Conservation (phyloP, 2,888 invertebrate species). For the Zaprionus bogoriensis region DNA sequence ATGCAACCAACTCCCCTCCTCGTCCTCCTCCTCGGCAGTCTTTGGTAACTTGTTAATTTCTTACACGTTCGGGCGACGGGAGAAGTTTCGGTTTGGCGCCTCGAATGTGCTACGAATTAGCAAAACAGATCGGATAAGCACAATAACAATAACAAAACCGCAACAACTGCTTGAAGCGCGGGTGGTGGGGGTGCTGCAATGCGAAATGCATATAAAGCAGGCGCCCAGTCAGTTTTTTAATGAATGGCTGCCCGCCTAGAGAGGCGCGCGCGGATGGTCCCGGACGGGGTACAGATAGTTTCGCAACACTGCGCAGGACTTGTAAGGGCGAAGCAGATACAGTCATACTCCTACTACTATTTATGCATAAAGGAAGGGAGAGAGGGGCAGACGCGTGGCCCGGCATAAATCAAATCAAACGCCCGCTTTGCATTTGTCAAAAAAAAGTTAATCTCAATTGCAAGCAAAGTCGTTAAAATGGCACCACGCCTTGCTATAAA, state of each 20-base stretch:
- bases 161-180: slow-evolving; percentile 29
- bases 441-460: slow-evolving; percentile 10
- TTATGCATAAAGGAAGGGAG: slow-evolving; percentile 17
- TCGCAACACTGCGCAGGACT: no score
- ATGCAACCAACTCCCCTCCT: not conserved
- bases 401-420: slow-evolving; percentile 55
- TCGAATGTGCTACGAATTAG: slow-evolving; percentile 77
- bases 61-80: slow-evolving; percentile 57
- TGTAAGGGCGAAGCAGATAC: not conserved
- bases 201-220: slow-evolving; percentile 62
- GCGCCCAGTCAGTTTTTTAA: slow-evolving; percentile 63
- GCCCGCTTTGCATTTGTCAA: slow-evolving; percentile 58
- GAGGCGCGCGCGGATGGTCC: not conserved
- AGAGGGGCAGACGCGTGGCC: not conserved
- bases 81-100: slow-evolving; percentile 69
- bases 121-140: slow-evolving; percentile 80
- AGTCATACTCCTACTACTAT: no score
- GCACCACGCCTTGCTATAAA: slow-evolving; percentile 59
- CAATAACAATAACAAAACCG: slow-evolving; percentile 26
- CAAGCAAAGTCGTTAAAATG: slow-evolving; percentile 45
- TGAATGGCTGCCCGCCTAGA: slow-evolving; percentile 50
- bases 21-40: not conserved
- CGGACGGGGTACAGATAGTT: no score
- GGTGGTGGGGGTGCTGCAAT: slow-evolving; percentile 30
- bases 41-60: slow-evolving; percentile 45